A percentile compares a stretch with the other conserved stretches of the same genome.
Conservation (phyloP, 2,797 vertebrate species). For the Intellagama lesueurii region DNA sequence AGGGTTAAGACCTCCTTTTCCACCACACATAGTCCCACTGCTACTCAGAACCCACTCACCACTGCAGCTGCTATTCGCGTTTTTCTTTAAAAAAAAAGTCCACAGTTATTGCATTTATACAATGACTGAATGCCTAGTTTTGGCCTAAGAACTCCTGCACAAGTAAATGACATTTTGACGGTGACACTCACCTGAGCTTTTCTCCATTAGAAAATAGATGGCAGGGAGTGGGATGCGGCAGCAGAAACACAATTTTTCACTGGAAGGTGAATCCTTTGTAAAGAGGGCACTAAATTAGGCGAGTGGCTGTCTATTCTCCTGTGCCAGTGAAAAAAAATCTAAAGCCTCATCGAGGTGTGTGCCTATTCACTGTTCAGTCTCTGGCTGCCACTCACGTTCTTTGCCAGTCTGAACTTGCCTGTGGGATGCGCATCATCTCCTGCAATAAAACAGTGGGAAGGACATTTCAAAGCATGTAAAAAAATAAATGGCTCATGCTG, state of each 20-base stretch:
- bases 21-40: background rate
- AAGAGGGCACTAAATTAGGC: background rate
- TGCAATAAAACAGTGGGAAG: slow-evolving; percentile 15
- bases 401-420: slow-evolving; percentile 5
- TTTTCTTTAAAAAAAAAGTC: background rate
- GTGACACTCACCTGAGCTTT: background rate
- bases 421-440: background rate
- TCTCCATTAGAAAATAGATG: background rate
- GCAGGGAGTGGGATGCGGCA: background rate
- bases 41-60: background rate
- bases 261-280: background rate
- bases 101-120: background rate
- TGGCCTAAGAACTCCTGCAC: background rate
- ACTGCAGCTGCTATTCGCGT: background rate
- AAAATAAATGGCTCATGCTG: background rate
- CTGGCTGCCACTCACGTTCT: background rate
- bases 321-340: background rate
- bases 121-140: background rate
- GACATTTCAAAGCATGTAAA: slow-evolving; percentile 1
- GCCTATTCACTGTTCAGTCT: background rate
- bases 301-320: background rate
- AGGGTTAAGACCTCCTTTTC: background rate
- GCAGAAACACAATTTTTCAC: background rate
- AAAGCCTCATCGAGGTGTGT: background rate
- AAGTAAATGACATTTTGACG: background rate